Conservation (phyloP, 23 tunicate species). For the Aplidium turbinatum region DNA sequence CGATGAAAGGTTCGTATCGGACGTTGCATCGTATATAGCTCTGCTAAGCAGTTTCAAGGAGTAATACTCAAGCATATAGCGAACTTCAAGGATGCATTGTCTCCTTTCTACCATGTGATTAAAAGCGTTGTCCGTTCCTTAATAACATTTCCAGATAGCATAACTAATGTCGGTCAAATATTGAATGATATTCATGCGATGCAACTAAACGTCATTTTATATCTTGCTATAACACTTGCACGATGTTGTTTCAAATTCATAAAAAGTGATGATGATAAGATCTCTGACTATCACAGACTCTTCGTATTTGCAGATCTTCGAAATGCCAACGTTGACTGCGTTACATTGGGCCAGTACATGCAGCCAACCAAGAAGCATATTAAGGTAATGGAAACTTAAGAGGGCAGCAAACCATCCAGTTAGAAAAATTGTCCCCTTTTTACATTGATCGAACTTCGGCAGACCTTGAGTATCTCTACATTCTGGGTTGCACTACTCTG, state of each 20-base stretch:
- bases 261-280: background rate
- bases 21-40: background rate
- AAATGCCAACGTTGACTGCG: constrained; percentile 85
- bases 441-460: too few relatives aligned
- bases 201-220: background rate
- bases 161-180: too few relatives aligned
- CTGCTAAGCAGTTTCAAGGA: background rate
- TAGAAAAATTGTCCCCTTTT: too few relatives aligned
- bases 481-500: too few relatives aligned
- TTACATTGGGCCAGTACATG: constrained; percentile 99
- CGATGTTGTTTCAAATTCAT: background rate
- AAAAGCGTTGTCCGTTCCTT: too few relatives aligned
- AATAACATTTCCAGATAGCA: too few relatives aligned
- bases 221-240: background rate
- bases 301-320: constrained; percentile 55
- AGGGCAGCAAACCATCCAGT: too few relatives aligned
- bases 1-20: constrained; percentile 96
- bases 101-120: too few relatives aligned
- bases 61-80: too few relatives aligned
- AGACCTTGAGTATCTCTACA: too few relatives aligned
- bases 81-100: too few relatives aligned
- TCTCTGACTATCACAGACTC: background rate
- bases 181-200: background rate
- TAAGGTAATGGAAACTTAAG: too few relatives aligned
- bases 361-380: constrained; percentile 97